phyloP scores from a whole-genome alignment of 2,888 invertebrate genomes.

The Yponomeuta evonymella region DNA sequence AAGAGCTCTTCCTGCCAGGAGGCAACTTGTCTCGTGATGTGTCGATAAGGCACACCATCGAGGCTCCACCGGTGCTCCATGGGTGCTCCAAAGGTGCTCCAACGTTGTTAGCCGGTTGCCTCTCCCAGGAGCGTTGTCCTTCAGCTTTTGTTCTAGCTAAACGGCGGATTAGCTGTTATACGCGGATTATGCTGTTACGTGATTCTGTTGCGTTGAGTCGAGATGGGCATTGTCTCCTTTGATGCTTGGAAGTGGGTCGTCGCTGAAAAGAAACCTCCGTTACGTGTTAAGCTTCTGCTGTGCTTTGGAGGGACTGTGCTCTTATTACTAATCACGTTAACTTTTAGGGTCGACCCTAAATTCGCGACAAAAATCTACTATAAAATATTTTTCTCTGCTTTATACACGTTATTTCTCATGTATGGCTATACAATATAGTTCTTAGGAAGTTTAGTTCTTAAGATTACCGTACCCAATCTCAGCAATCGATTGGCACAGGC shows the following conservation, averaged over 20 bases:
- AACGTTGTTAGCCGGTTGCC: constrained; percentile 1
- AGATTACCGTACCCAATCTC: too few species aligned
- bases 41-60: constrained; percentile 38
- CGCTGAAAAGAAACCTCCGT: background rate
- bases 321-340: too few species aligned
- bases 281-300: too few species aligned
- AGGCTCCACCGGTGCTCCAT: background rate
- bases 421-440: too few species aligned
- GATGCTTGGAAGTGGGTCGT: background rate
- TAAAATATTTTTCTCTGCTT: too few species aligned
- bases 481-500: too few species aligned
- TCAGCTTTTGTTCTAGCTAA: constrained; percentile 11
- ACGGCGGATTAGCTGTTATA: constrained; percentile 12
- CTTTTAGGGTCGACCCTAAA: too few species aligned
- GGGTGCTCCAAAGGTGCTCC: constrained; percentile 1
- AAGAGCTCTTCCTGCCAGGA: background rate
- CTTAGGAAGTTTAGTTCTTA: too few species aligned
- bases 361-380: too few species aligned
- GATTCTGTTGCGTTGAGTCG: constrained; percentile 5
- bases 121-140: background rate
- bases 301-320: too few species aligned
- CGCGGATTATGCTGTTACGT: constrained; percentile 11
- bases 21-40: constrained; percentile 28
- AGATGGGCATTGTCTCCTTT: background rate
- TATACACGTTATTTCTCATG: too few species aligned